These are phyloP conservation scores for Petrocephalus zakoni DNA, from an alignment of 2,113 vertebrate genomes.

Conservation along the genomic window DNA sequence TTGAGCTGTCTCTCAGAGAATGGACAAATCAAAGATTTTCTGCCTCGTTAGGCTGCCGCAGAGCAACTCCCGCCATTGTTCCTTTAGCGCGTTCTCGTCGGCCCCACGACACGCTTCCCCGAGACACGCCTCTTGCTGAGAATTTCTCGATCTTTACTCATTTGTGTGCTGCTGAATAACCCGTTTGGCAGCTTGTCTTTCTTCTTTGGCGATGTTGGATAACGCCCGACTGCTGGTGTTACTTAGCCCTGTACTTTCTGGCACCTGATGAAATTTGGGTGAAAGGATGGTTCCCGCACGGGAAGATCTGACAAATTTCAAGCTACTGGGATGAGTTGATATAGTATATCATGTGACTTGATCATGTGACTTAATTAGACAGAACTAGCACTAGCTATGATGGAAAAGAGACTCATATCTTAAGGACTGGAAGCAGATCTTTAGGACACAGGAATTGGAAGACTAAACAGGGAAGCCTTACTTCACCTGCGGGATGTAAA, in stretches of 20 bases:
- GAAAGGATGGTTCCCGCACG: neutral
- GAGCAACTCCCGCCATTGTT: conserved; percentile 23
- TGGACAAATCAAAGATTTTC: conserved; percentile 35
- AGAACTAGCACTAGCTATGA: neutral
- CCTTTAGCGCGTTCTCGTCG: conserved; percentile 20
- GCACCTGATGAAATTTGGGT: neutral
- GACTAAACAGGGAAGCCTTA: neutral
- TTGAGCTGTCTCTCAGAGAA: conserved; percentile 31
- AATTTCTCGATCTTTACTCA: conserved; percentile 13
- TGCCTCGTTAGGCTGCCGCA: conserved; percentile 31
- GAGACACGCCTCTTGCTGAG: neutral
- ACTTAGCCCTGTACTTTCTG: neutral
- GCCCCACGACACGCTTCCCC: conserved; percentile 9
- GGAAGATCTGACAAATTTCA: neutral
- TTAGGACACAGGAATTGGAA: neutral
- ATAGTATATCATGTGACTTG: neutral
- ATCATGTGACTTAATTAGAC: neutral
- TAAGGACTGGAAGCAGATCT: neutral
- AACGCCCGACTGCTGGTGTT: neutral
- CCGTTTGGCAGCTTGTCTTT: neutral
- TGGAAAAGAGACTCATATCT: neutral
- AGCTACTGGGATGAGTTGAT: neutral
- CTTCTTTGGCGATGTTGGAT: neutral
- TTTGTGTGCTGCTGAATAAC: neutral
- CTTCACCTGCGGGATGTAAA: neutral